These are phyloP conservation scores for Gymnothorax reevesii DNA, from an alignment of 2,797 vertebrate genomes.

Conservation along the genomic window DNA sequence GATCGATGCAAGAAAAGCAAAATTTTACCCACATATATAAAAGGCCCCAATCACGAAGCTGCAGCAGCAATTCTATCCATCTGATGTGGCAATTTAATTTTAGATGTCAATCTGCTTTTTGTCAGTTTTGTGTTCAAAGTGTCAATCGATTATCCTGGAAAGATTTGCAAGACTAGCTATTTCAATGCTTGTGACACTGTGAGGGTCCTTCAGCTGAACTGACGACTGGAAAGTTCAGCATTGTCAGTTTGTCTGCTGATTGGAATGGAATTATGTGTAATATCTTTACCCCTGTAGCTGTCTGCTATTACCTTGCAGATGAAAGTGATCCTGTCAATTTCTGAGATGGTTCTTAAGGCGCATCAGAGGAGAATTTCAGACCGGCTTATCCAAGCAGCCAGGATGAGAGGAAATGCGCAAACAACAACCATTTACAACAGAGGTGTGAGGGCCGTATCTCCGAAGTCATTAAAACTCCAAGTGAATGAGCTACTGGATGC, in stretches of 20 bases:
- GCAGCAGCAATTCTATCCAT: not conserved
- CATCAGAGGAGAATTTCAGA: too few species aligned
- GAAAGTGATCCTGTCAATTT: conserved; percentile 10
- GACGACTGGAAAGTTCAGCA: not conserved
- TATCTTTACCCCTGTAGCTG: not conserved
- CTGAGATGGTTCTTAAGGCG: too few species aligned
- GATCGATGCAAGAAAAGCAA: not conserved
- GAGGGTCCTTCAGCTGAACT: not conserved
- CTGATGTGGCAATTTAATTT: conserved; percentile 6
- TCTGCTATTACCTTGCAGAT: not conserved
- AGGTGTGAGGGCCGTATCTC: too few species aligned
- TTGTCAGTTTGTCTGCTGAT: not conserved
- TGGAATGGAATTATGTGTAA: not conserved
- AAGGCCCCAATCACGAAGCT: not conserved
- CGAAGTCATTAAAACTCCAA: too few species aligned
- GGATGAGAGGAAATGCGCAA: too few species aligned
- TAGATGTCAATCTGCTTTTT: not conserved
- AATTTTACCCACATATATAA: not conserved
- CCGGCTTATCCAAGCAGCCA: too few species aligned
- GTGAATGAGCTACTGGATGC: too few species aligned
- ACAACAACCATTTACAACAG: too few species aligned
- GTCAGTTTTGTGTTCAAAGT: not conserved
- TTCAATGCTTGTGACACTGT: not conserved
- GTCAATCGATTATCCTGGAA: not conserved
- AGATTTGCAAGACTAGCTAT: not conserved